Base-by-base conservation (phyloP, 2,888 invertebrate species). In the Theristus sp. region DNA sequence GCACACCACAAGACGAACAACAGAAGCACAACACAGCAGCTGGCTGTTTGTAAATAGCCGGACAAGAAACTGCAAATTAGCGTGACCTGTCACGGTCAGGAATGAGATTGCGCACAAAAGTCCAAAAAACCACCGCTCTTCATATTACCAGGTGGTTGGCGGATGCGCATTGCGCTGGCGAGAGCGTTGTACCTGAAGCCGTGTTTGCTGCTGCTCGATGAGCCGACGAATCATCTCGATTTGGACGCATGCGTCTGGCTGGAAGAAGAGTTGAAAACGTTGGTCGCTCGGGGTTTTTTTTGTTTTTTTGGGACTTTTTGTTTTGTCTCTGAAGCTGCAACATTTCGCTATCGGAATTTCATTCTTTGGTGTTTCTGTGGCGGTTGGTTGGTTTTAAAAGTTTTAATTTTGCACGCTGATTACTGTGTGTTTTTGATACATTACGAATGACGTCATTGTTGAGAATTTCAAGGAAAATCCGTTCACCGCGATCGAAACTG, bases 191-290 rank as follows among this genome's bases (percentile, higher is more conserved):
- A 74, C 66, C 74, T 82, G 55, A 77, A 78, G 65, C 82, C 82
- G 0, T 77, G 80, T 61, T 68, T 82, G 59, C 70, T 82, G 30
- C 70, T 82, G 58, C 72, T 81, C 60, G 82, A 82, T 69, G 82
- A 82, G 68, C 82, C 81, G 0, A 79, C 79, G 13, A 80, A 79
- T 64, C 79, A 79, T 69, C 69, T 82, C 53, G 76, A 82, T 81
- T 81, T 99, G 67, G 93, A 98, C 74, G 96, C 98, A 61, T 98
- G 96, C 75, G 96, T 98, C 56, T 99, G 98, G 98, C 82, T 99
- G 61, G 98, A 99, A 77, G 89, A 93, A 75, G 96, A 98, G 78
- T 81, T 98, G 54, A 90, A 89, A 79, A 83, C 84, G 81, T 87
- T 46, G 29, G 59, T 28, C 22, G n/a, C n/a, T n/a, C n/a, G n/a